phyloP scores from a whole-genome alignment of 2,113 vertebrate genomes.

The Mellivora capensis region DNA sequence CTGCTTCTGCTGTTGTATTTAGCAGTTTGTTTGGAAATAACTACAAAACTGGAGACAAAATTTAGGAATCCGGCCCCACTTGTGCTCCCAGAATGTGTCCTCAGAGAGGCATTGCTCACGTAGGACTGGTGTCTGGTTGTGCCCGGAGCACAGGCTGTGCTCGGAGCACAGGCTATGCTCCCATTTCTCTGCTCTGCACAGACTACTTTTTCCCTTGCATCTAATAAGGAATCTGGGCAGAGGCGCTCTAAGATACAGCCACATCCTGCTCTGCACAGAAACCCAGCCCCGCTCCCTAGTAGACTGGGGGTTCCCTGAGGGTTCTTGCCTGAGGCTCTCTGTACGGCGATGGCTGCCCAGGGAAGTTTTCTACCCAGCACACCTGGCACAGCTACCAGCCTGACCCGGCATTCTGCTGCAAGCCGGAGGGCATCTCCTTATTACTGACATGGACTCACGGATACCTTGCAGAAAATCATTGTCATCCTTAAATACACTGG shows the following conservation, averaged over 20 bases:
- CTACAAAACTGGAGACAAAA: background rate
- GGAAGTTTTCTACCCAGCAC: accelerated
- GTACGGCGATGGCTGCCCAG: accelerated
- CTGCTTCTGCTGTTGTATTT: background rate
- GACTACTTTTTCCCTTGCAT: background rate
- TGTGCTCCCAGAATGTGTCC: accelerated
- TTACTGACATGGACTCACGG: accelerated
- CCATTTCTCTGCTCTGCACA: background rate
- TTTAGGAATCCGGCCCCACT: background rate
- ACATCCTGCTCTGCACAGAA: no score
- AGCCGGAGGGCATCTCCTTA: background rate
- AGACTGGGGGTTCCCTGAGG: accelerated
- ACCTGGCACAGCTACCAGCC: accelerated
- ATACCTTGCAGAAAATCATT: background rate
- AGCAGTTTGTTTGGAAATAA: background rate
- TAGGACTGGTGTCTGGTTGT: accelerated
- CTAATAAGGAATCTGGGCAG: background rate
- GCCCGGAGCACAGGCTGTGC: no score
- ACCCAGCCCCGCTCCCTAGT: accelerated
- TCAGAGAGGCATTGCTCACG: accelerated
- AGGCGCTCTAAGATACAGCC: accelerated
- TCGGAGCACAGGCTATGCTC: background rate
- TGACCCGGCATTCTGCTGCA: accelerated
- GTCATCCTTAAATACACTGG: background rate
- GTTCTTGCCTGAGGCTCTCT: accelerated